Evolutionary conservation across 2,113 vertebrate genomes (phyloP).

Genomic region (Pycnonotus jocosus): DNA sequence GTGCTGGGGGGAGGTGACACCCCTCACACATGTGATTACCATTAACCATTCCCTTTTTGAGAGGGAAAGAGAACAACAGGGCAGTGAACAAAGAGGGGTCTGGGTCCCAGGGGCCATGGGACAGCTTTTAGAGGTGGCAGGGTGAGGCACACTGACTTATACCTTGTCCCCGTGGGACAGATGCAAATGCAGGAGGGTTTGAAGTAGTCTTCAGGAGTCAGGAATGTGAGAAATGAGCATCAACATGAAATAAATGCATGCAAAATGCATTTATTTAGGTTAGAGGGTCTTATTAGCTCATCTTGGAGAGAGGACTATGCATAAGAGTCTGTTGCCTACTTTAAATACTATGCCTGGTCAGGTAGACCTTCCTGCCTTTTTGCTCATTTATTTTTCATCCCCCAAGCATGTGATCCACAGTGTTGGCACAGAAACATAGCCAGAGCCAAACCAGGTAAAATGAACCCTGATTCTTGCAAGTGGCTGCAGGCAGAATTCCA

Average conservation of each 20-base stretch:
- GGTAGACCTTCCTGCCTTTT: background rate
- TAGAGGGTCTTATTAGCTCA: background rate
- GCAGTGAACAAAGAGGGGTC: background rate
- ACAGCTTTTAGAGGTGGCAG: background rate
- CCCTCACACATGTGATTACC: background rate
- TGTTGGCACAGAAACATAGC: background rate
- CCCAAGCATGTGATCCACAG: background rate
- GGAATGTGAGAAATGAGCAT: background rate
- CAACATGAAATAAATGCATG: background rate
- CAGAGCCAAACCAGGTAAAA: background rate
- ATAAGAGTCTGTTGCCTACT: background rate
- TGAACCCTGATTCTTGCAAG: background rate
- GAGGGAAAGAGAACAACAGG: background rate
- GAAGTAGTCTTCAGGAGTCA: background rate
- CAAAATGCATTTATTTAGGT: background rate
- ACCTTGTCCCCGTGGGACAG: background rate
- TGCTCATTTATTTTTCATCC: background rate
- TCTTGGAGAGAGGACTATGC: background rate
- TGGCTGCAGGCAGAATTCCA: background rate
- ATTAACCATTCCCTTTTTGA: background rate
- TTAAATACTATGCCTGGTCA: background rate
- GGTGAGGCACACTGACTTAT: background rate
- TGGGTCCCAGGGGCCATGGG: accelerated
- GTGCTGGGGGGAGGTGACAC: background rate
- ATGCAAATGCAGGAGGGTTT: background rate